Evolutionary conservation across 2,113 vertebrate species (phyloP).

Genomic region (Antigone vipio): DNA sequence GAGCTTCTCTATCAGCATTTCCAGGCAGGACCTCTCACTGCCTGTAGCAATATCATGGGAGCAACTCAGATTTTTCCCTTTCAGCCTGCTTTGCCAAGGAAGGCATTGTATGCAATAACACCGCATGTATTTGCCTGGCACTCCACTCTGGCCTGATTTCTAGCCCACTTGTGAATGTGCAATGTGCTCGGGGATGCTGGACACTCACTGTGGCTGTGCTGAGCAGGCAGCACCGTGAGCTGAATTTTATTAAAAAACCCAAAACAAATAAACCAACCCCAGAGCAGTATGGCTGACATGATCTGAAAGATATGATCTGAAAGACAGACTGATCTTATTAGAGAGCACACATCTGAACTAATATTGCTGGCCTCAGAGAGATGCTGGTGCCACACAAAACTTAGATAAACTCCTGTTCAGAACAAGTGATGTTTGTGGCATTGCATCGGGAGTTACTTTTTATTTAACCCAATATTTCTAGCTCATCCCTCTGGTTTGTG

Average conservation of each 20-base stretch:
- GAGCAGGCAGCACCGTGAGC: neutral
- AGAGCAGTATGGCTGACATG: neutral
- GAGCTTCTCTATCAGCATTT: neutral
- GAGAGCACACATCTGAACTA: neutral
- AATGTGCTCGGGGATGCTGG: accelerated
- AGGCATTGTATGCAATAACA: accelerated
- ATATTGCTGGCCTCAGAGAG: neutral
- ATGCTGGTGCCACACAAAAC: neutral
- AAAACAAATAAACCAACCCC: neutral
- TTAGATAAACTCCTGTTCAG: neutral
- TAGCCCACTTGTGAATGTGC: neutral
- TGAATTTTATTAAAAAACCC: neutral
- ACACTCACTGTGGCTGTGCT: neutral
- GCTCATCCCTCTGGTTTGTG: neutral
- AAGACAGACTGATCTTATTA: neutral
- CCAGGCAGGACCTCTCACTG: neutral
- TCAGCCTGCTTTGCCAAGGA: neutral
- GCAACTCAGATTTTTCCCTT: neutral
- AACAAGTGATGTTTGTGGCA: neutral
- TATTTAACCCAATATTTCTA: neutral
- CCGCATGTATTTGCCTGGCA: neutral
- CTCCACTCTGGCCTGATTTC: neutral
- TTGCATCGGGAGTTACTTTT: neutral
- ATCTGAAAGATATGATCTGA: neutral
- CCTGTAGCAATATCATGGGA: neutral